Base-by-base conservation (phyloP, 2,797 vertebrate genomes). In the Coracias cyanogaster region DNA sequence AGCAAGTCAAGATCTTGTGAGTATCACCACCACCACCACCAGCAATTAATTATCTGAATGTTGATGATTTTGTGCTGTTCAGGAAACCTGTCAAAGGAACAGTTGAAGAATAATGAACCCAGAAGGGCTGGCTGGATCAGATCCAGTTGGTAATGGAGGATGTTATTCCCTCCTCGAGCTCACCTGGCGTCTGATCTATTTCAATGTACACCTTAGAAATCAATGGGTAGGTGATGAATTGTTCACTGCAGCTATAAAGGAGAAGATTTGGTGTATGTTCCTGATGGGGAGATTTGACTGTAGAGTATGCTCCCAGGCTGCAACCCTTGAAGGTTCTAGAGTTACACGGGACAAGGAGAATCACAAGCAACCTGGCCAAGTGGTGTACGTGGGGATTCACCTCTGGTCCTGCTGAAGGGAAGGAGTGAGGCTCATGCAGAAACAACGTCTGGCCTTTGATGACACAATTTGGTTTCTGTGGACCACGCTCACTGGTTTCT, bases 351-450 rank as follows among this genome's bases (percentile, higher is more conserved):
- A 3, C 11, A 17, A 14, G 60, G 49, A 37, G 80, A 81, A 28
- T 6, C 6, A 12, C 9, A 29, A 64, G 48, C 28, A 83, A 13
- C 46, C 37, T 74, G 69, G 35, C 31, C 35, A 6, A 4, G n/a
- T 0, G 54, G 2, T 13, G 9, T 19, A 7, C 10, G 1, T 15
- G 49, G 29, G n/a, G 22, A 35, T 20, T 21, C 29, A 43, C 26
- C 49, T 35, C 72, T 67, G 62, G 5, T 48, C 35, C 73, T 78
- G 43, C 33, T 76, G 69, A 41, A 60, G 33, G 35, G 9, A 41
- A 29, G 3, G 29, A 17, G 12, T 0, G 55, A 89, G 43, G 52
- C 41, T 43, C 41, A 14, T 43, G 41, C 16, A 83, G 64, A 65
- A 79, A 18, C 17, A 43, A 37, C 10, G 7, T 8, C 31, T 80